Evolutionary conservation across 92 coral and sea anemone species (phyloP).

Genomic region (Virgularia gustaviana): DNA sequence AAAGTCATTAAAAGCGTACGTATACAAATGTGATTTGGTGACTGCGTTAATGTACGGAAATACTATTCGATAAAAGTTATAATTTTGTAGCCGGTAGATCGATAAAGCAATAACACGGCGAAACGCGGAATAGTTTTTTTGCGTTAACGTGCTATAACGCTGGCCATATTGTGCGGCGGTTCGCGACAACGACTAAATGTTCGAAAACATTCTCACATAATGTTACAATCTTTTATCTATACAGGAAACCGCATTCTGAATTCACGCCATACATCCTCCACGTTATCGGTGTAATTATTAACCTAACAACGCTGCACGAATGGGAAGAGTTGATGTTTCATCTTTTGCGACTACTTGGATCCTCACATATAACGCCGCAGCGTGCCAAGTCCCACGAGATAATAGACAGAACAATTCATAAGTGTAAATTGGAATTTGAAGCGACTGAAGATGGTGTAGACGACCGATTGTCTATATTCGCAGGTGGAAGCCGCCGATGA

Average conservation of each 20-base stretch:
- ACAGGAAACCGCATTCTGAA: conserved; percentile 11
- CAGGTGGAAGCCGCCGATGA: too few relatives aligned
- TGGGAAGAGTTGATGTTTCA: conserved; percentile 7
- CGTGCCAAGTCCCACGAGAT: neutral
- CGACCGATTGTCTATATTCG: too few relatives aligned
- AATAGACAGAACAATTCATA: neutral
- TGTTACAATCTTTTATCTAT: too few relatives aligned
- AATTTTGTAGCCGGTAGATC: too few relatives aligned
- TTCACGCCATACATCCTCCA: neutral
- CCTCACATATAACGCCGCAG: neutral
- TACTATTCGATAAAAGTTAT: too few relatives aligned
- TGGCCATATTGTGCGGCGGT: too few relatives aligned
- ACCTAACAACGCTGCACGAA: neutral
- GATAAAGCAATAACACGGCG: too few relatives aligned
- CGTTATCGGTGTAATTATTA: neutral
- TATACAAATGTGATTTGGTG: neutral
- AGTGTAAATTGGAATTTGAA: neutral
- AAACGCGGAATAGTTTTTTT: too few relatives aligned
- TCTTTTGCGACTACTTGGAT: neutral
- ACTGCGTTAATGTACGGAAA: neutral
- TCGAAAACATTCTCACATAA: too few relatives aligned
- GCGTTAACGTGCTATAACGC: too few relatives aligned
- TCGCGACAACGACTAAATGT: too few relatives aligned
- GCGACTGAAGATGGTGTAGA: too few relatives aligned
- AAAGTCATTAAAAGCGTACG: conserved; percentile 8